Evolutionary conservation across 2,113 vertebrate species (phyloP), one percentile per base, ranked within the genome.

Genomic region (Polypterus bichir): DNA sequence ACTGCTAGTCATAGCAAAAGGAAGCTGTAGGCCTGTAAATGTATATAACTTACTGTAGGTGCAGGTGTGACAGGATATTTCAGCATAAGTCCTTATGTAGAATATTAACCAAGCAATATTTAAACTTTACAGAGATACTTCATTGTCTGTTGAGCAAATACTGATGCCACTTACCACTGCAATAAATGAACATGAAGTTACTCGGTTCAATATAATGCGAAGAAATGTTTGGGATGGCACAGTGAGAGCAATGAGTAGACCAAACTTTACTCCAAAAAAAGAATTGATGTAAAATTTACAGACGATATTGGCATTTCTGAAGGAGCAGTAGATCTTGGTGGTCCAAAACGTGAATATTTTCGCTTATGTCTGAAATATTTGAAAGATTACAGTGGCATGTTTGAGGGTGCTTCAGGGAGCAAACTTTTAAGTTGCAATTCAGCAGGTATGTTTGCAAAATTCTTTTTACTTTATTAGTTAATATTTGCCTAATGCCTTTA

Each of bases 141-240:
- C 3, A 44, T 49, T 44, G 52, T 51, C 47, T 5, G 52, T 61
- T 51, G 59, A 61, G 52, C 48, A 61, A 61, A 61, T 51, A 51
- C 11, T 44, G 9, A 61, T 48, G 48, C 48, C 48, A 51, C 47
- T 44, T 51, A 44, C 47, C 44, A 44, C 48, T 51, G 47, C 27
- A 27, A 52, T 64, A 10, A 64, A 49, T 46, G 8, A 66, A 54
- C 57, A 55, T 3, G 44, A 53, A 27, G n/a, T 46, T 5, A 51
- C 63, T 7, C 27, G 67, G 10, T 65, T 69, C 27, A 69, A 63
- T 51, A 69, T 65, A n/a, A 65, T 65, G 5, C 62, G 64, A 65
- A 49, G 63, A 27, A 69, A 59, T 69, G 67, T 65, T 9, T 69
- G 57, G 64, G 60, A 69, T 69, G 64, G 64, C 11, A 48, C 56